Conservation (phyloP, 2,888 invertebrate species). For the Drosophila niveifrons region DNA sequence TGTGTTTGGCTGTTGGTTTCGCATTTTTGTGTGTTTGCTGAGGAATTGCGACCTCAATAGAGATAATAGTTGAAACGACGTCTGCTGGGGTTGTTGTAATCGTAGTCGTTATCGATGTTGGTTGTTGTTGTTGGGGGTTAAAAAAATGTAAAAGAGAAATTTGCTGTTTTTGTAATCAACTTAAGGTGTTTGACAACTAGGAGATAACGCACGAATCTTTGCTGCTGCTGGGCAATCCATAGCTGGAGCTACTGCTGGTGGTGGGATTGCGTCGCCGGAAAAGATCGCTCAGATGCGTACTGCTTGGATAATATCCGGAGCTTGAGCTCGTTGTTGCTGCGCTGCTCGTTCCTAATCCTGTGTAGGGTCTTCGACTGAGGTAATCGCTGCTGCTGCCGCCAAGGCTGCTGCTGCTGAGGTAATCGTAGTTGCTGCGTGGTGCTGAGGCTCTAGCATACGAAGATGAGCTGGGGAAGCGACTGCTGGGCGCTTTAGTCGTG, state of each 20-base stretch:
- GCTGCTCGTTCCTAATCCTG: conserved; percentile 30
- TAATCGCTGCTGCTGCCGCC: conserved; percentile 34
- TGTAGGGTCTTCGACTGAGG: conserved; percentile 53
- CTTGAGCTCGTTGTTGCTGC: conserved; percentile 10
- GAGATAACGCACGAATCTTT: conserved; percentile 85
- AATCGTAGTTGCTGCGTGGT: conserved; percentile 59
- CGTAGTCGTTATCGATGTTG: conserved; percentile 26
- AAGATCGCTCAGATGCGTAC: conserved; percentile 78
- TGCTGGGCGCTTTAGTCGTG: conserved; percentile 34
- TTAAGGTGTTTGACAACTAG: conserved; percentile 60
- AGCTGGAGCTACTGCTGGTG: conserved; percentile 34
- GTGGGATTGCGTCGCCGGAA: conserved; percentile 82
- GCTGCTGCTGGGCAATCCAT: conserved; percentile 73
- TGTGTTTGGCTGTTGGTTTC: conserved; percentile 57
- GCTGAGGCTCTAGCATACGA: conserved; percentile 43
- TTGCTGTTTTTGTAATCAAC: conserved; percentile 51
- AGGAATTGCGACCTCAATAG: conserved; percentile 58
- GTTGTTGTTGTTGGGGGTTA: conserved; percentile 37
- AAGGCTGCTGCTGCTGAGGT: conserved; percentile 56
- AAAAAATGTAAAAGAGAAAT: conserved; percentile 65
- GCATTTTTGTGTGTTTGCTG: conserved; percentile 26
- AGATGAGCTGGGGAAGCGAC: conserved; percentile 81
- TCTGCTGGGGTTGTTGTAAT: conserved; percentile 39
- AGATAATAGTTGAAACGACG: conserved; percentile 71
- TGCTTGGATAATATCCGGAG: conserved; percentile 60